Conservation (phyloP, 2,113 vertebrate species). For the Bubo scandiacus region DNA sequence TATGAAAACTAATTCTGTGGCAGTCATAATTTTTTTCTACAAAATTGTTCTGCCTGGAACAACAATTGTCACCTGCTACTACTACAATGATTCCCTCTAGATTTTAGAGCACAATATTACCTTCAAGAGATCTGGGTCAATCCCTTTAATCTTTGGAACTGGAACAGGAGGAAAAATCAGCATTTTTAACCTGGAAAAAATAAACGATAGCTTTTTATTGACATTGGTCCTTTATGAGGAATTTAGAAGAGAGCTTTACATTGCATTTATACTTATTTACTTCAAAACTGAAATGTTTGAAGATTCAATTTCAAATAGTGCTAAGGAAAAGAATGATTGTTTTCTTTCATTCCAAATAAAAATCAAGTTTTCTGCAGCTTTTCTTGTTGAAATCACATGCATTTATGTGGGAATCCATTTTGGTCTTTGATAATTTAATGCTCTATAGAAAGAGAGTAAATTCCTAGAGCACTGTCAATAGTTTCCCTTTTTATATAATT, state of each 20-base stretch:
- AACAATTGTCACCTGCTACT: neutral
- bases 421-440: neutral
- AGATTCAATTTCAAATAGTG: neutral
- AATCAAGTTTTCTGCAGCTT: neutral
- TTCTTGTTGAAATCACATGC: neutral
- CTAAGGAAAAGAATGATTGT: neutral
- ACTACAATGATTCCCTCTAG: neutral
- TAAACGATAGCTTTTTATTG: neutral
- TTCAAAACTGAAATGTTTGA: neutral
- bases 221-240: neutral
- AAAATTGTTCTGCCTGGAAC: neutral
- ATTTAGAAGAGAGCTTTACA: neutral
- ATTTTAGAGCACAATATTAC: conserved; percentile 63
- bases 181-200: conserved; percentile 87
- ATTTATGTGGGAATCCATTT: neutral
- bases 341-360: neutral
- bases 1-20: neutral
- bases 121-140: conserved; percentile 92
- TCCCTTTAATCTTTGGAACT: conserved; percentile 97
- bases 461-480: neutral
- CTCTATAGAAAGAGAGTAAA: neutral
- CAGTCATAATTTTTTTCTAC: neutral
- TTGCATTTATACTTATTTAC: neutral
- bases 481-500: neutral
- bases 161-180: conserved; percentile 93